phyloP scores from a whole-genome alignment of 2,797 vertebrate genomes.

The Melanotaenia trifasciata region DNA sequence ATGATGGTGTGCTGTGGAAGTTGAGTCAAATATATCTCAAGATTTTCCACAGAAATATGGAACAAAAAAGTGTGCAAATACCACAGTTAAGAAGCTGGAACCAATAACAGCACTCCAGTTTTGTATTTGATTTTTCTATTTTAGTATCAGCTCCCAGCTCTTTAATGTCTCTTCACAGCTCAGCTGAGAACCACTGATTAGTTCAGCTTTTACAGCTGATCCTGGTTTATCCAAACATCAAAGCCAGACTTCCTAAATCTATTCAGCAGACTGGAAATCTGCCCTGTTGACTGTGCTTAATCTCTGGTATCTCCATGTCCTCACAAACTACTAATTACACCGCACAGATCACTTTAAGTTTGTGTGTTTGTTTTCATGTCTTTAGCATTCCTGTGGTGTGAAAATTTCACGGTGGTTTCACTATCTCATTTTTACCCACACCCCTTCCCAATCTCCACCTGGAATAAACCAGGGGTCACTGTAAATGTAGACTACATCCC shows the following conservation, averaged over 20 bases:
- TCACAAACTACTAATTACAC: constrained; percentile 5
- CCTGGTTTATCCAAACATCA: constrained; percentile 66
- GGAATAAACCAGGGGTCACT: constrained; percentile 64
- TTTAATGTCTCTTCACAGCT: constrained; percentile 6
- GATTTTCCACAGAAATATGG: no score
- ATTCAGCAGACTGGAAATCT: constrained; percentile 13
- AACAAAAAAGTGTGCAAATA: no score
- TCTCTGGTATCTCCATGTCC: constrained; percentile 7
- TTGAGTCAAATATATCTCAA: no score
- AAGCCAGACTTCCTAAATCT: constrained; percentile 32
- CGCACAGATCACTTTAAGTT: constrained; percentile 26
- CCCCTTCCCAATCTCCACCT: background rate
- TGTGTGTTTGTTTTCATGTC: constrained; percentile 47
- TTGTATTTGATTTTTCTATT: background rate
- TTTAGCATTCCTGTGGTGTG: constrained; percentile 24
- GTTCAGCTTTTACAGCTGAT: constrained; percentile 42
- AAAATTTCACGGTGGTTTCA: constrained; percentile 32
- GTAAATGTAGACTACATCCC: constrained; percentile 31
- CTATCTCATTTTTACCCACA: constrained; percentile 34
- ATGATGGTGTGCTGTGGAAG: no score
- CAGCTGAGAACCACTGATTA: constrained; percentile 61
- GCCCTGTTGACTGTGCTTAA: background rate
- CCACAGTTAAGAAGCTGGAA: background rate
- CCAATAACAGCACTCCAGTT: no score
- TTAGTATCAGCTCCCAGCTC: background rate